Percentiles rank a stretch among this genome's conserved stretches.
These are phyloP conservation scores for Theropithecus gelada DNA, from an alignment of 2,113 vertebrate genomes.

Conservation along the genomic window DNA sequence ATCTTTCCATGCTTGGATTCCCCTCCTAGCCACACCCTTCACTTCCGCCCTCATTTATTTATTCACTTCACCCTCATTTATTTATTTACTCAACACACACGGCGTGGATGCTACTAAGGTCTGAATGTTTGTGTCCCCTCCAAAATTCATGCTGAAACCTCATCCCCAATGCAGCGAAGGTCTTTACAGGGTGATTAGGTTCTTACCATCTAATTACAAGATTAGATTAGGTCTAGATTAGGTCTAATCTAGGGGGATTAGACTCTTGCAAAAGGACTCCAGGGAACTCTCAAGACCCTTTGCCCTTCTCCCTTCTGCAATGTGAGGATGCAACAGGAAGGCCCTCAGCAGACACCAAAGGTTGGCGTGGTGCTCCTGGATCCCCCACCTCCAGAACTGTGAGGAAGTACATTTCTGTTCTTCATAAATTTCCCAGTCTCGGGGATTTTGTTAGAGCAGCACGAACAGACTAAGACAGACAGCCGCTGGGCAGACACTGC, in stretches of 20 bases:
- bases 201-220: too few species aligned
- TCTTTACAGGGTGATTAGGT: not conserved
- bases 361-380: not conserved
- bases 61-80: not conserved
- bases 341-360: not conserved
- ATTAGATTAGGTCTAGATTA: too few species aligned
- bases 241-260: too few species aligned
- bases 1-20: fast-evolving
- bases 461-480: not conserved
- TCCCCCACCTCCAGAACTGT: not conserved
- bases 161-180: not conserved
- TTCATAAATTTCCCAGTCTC: not conserved
- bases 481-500: not conserved
- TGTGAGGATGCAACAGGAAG: not conserved
- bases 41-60: not conserved
- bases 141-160: not conserved
- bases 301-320: not conserved
- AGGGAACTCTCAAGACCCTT: not conserved
- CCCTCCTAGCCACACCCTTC: too few species aligned
- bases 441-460: not conserved
- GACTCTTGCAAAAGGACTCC: not conserved
- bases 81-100: fast-evolving
- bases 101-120: fast-evolving
- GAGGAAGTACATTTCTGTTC: not conserved
- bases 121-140: not conserved